Percentiles rank a stretch among this genome's conserved stretches.
Conservation (phyloP, 2,797 vertebrate genomes). For the Argya squamiceps region DNA sequence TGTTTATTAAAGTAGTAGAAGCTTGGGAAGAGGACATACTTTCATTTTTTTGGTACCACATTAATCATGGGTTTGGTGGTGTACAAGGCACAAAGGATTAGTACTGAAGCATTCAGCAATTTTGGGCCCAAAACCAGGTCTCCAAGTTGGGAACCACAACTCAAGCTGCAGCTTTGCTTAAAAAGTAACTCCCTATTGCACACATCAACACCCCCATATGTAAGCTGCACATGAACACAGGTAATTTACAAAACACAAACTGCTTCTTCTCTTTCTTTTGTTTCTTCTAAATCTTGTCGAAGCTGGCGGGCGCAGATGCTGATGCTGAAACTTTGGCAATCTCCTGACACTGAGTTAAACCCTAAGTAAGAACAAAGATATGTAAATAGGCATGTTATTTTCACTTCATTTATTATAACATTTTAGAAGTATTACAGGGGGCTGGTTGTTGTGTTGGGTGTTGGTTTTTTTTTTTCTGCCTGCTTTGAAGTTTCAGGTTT, state of each 20-base stretch:
- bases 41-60: neutral
- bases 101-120: neutral
- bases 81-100: neutral
- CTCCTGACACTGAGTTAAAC: conserved; percentile 55
- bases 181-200: neutral
- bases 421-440: neutral
- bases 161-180: neutral
- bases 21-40: fast-evolving
- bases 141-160: neutral
- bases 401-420: conserved; percentile 22
- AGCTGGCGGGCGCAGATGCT: neutral
- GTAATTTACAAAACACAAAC: neutral
- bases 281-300: neutral
- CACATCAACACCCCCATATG: neutral
- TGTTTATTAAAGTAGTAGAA: neutral
- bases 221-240: neutral
- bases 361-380: conserved; percentile 56
- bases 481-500: conserved; percentile 50
- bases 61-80: neutral
- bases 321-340: conserved; percentile 50
- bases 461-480: neutral
- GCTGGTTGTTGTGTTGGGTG: neutral
- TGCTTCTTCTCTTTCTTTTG: neutral
- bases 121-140: neutral
- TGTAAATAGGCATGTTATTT: conserved; percentile 53